Conservation (phyloP, 2,113 vertebrate genomes). For the Cyprinodon variegatus region DNA sequence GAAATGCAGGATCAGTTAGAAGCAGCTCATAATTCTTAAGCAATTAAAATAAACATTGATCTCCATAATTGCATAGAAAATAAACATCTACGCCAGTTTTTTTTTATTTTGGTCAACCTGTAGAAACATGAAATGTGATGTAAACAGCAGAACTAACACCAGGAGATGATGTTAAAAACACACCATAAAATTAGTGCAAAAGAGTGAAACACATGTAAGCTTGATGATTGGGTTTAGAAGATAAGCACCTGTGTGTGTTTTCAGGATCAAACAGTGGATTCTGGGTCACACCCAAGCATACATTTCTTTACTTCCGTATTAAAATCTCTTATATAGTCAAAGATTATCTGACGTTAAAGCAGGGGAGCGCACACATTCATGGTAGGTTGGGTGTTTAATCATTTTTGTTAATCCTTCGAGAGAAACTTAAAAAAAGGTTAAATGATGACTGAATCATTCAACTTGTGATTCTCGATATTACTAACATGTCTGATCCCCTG, state of each 20-base stretch:
- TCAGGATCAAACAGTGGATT: slow-evolving; percentile 21
- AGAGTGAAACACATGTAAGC: background rate
- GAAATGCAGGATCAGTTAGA: background rate
- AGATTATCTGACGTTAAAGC: background rate
- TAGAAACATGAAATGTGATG: background rate
- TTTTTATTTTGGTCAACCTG: background rate
- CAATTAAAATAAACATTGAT: background rate
- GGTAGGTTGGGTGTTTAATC: too few species aligned
- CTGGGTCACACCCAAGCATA: slow-evolving; percentile 45
- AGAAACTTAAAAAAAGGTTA: background rate
- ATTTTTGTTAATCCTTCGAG: background rate
- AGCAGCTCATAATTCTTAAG: background rate
- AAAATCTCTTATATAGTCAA: background rate
- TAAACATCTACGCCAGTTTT: background rate
- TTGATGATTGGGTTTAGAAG: background rate
- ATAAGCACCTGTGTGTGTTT: slow-evolving; percentile 5
- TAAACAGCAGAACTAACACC: background rate
- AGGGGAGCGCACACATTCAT: background rate
- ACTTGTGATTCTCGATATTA: background rate
- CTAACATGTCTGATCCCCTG: slow-evolving; percentile 22
- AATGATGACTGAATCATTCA: background rate
- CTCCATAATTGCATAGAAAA: background rate
- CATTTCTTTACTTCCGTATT: slow-evolving; percentile 48
- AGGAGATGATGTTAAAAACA: background rate
- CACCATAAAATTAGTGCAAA: background rate